phyloP scores from a whole-genome alignment of 1,140 invertebrate genomes.

The Lepeophtheirus salmonis region DNA sequence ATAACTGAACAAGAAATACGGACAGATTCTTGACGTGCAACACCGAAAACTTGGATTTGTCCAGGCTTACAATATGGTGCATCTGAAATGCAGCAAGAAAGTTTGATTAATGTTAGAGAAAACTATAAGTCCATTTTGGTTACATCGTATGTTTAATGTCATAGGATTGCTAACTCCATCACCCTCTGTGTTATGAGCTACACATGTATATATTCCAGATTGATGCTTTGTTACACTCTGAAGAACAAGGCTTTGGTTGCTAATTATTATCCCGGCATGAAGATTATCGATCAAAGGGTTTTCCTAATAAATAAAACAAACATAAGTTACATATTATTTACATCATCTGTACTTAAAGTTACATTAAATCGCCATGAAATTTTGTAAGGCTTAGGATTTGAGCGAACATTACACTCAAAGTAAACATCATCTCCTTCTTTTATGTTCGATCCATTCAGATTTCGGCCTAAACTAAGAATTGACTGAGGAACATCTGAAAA shows the following conservation, averaged over 20 bases:
- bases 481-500: slow-evolving; percentile 6
- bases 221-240: slow-evolving; percentile 5
- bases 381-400: slow-evolving; percentile 6
- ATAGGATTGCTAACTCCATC: slow-evolving; percentile 60
- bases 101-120: background rate
- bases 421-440: slow-evolving; percentile 17
- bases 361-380: slow-evolving; percentile 9
- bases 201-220: slow-evolving; percentile 57
- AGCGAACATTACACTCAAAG: slow-evolving; percentile 1
- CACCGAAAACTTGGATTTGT: slow-evolving; percentile 48
- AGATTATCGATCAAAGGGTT: background rate
- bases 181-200: slow-evolving; percentile 58
- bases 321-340: background rate
- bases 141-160: slow-evolving; percentile 64
- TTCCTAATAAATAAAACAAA: background rate
- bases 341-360: background rate
- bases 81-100: slow-evolving; percentile 33
- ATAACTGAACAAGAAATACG: slow-evolving; percentile 65
- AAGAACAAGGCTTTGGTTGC: slow-evolving; percentile 7
- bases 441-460: slow-evolving; percentile 14
- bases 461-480: background rate
- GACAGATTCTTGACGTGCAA: slow-evolving; percentile 50
- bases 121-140: slow-evolving; percentile 29
- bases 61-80: slow-evolving; percentile 45
- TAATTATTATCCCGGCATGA: slow-evolving; percentile 4